Conservation (phyloP, 2,888 invertebrate genomes). For the Lobophora halterata region DNA sequence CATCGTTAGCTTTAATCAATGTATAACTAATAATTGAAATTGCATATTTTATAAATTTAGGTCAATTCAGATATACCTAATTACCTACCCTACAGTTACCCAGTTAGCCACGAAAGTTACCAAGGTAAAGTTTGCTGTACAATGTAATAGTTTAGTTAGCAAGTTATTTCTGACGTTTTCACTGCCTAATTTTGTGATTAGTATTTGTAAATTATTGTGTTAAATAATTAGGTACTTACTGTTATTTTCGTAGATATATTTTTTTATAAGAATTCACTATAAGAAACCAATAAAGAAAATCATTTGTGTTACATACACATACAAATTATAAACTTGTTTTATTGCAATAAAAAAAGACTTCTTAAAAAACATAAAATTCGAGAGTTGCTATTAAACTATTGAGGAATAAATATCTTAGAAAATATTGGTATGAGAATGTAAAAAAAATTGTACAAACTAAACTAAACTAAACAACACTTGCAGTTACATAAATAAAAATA, state of each 20-base stretch:
- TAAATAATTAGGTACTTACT: slow-evolving; percentile 56
- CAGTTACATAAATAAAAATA: slow-evolving; percentile 37
- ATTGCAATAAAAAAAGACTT: slow-evolving; percentile 21
- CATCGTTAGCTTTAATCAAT: slow-evolving; percentile 66
- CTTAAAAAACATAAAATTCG: no score
- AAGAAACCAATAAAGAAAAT: slow-evolving; percentile 51
- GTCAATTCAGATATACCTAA: slow-evolving; percentile 1
- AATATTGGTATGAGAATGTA: no score
- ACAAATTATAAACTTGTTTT: slow-evolving; percentile 38
- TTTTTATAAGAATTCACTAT: slow-evolving; percentile 53
- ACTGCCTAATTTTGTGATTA: slow-evolving; percentile 60
- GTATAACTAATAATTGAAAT: slow-evolving; percentile 19
- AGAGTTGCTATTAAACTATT: no score
- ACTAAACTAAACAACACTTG: no score
- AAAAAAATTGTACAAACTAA: no score
- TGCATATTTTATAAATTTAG: not conserved
- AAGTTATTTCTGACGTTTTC: slow-evolving; percentile 42
- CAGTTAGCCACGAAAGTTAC: slow-evolving; percentile 13
- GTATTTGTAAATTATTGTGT: slow-evolving; percentile 68
- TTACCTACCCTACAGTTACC: no score
- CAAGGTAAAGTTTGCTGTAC: slow-evolving; percentile 21
- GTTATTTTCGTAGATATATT: slow-evolving; percentile 37
- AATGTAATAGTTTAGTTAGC: no score
- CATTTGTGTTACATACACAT: slow-evolving; percentile 39
- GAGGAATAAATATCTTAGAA: no score